Base-by-base conservation (phyloP, 2,888 invertebrate genomes). In the Cristatella mucedo region DNA sequence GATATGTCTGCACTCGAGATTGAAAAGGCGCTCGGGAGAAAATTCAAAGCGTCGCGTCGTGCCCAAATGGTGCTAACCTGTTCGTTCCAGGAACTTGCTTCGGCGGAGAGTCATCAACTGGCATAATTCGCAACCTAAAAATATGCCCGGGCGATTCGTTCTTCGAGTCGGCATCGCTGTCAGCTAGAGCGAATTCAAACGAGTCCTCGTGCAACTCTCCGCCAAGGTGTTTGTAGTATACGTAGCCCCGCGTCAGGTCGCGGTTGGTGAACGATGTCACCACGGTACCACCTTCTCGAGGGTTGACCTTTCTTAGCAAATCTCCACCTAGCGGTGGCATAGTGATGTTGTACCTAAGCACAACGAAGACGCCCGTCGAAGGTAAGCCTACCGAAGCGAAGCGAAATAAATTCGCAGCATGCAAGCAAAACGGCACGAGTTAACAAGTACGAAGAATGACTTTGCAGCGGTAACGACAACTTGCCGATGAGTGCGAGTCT, bases 141-240 rank as follows among this genome's bases (percentile, higher is more conserved):
- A 50, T 51, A 41, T 60, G 53, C 15, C 52, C 44, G 6, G 51
- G 51, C 1, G 63, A 64, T 43, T 54, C 54, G 43, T 64, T 65
- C 11, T 63, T 61, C 11, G 57, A 59, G 16, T 54, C 57, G 37
- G 56, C 55, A 33, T 55, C 51, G n/a, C n/a, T n/a, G 44, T 65
- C 63, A 33, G 51, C 43, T 4, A 65, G 47, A 1, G 54, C 52
- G 44, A 64, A 55, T 38, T 55, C 51, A 46, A 65, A 59, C 11
- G 49, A 47, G 21, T 50, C 48, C 42, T 56, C 58, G n/a, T n/a
- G n/a, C n/a, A n/a, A n/a, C 39, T 46, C 42, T 36, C 50, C 51
- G 7, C 59, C 60, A 33, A 53, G 47, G 46, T 63, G 64, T 22
- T 56, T 53, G 44, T 64, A 65, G 46, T 59, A 64, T 21, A 65